phyloP scores from a whole-genome alignment of 2,113 vertebrate species.

The Oplegnathus fasciatus region DNA sequence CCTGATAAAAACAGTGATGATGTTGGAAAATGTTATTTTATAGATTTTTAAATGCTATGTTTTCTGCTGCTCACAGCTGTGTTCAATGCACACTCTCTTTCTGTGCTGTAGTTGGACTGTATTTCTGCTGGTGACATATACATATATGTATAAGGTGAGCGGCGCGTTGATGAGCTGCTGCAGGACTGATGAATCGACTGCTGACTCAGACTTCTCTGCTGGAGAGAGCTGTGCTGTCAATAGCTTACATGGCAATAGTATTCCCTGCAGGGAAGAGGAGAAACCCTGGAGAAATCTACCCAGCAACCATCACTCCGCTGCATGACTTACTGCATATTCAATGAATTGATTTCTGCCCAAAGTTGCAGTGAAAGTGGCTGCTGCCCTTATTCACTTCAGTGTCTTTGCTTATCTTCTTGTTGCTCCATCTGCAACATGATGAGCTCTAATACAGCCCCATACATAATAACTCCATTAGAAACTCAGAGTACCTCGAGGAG shows the following conservation, averaged over 20 bases:
- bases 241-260: constrained; percentile 48
- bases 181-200: constrained; percentile 57
- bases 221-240: constrained; percentile 60
- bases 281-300: constrained; percentile 65
- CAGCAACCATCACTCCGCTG: constrained; percentile 37
- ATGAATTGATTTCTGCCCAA: constrained; percentile 20
- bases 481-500: not conserved
- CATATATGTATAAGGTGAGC: constrained; percentile 37
- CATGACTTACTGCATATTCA: not conserved
- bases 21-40: not conserved
- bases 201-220: constrained; percentile 67
- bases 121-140: not conserved
- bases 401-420: not conserved
- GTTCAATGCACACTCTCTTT: not conserved
- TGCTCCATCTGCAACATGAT: not conserved
- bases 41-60: not conserved
- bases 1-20: not conserved
- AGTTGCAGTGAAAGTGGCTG: not conserved
- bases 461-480: not conserved
- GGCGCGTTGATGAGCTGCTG: constrained; percentile 38
- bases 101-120: not conserved
- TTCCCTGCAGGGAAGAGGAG: constrained; percentile 34
- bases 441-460: too few relatives aligned
- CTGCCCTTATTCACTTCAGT: not conserved
- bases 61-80: too few relatives aligned